These are phyloP conservation scores for Porites lutea DNA, from an alignment of 64 coral and sea anemone genomes.

Conservation along the genomic window DNA sequence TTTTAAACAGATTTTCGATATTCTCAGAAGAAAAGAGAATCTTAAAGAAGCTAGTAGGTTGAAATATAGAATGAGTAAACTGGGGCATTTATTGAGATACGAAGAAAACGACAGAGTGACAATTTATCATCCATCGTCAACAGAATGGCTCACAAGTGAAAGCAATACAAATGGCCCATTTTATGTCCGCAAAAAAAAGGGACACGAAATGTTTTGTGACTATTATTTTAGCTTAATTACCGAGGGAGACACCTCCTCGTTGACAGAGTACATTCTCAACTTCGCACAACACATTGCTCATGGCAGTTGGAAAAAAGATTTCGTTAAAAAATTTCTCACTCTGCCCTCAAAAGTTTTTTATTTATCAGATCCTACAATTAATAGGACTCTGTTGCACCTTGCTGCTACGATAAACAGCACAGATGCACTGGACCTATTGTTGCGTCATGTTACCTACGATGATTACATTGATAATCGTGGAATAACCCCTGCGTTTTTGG, in stretches of 20 bases:
- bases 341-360: slow-evolving; percentile 24
- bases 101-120: background rate
- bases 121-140: slow-evolving; percentile 51
- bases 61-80: slow-evolving; percentile 10
- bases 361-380: background rate
- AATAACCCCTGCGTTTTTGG: slow-evolving; percentile 49
- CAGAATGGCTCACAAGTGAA: slow-evolving; percentile 68
- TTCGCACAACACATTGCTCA: slow-evolving; percentile 41
- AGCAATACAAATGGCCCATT: slow-evolving; percentile 1
- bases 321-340: slow-evolving; percentile 24
- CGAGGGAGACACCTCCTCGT: background rate
- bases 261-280: background rate
- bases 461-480: slow-evolving; percentile 15
- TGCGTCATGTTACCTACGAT: background rate
- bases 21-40: slow-evolving; percentile 32
- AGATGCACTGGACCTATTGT: slow-evolving; percentile 6
- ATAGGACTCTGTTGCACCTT: slow-evolving; percentile 31
- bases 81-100: slow-evolving; percentile 51
- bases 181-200: slow-evolving; percentile 58
- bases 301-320: background rate
- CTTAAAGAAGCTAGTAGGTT: slow-evolving; percentile 48
- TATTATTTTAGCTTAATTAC: slow-evolving; percentile 32
- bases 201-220: slow-evolving; percentile 35
- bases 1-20: background rate
- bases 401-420: slow-evolving; percentile 27